These are phyloP conservation scores for Marmota flaviventris DNA, from an alignment of 2,113 vertebrate genomes.

Conservation along the genomic window DNA sequence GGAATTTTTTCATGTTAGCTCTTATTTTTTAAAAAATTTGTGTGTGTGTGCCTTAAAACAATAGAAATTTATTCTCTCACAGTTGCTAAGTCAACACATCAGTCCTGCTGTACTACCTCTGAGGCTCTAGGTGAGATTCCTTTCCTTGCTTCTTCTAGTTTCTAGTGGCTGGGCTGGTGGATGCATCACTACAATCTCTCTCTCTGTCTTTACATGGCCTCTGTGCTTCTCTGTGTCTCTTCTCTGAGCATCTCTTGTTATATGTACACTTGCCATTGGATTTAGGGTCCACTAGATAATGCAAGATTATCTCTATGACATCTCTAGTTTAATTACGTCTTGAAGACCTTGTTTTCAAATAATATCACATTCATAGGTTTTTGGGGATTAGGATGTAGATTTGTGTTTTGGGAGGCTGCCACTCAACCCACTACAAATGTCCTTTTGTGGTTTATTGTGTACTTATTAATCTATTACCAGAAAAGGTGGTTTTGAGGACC, in stretches of 20 bases:
- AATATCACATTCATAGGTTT: neutral
- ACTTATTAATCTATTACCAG: neutral
- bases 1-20: neutral
- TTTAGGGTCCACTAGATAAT: neutral
- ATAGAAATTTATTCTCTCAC: neutral
- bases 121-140: neutral
- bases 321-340: neutral
- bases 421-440: neutral
- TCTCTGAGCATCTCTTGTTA: neutral
- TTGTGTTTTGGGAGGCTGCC: neutral
- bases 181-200: neutral
- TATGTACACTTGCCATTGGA: neutral
- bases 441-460: slow-evolving; percentile 25
- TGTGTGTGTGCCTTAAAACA: neutral
- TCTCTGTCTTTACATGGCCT: neutral
- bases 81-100: neutral
- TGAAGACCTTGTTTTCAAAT: neutral
- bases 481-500: neutral
- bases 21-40: neutral
- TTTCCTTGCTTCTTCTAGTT: neutral
- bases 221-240: neutral
- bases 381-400: neutral
- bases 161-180: neutral
- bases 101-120: too few relatives aligned
- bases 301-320: neutral